Evolutionary conservation across 2,113 vertebrate genomes (phyloP).

Genomic region (Cyanoliseus patagonus): DNA sequence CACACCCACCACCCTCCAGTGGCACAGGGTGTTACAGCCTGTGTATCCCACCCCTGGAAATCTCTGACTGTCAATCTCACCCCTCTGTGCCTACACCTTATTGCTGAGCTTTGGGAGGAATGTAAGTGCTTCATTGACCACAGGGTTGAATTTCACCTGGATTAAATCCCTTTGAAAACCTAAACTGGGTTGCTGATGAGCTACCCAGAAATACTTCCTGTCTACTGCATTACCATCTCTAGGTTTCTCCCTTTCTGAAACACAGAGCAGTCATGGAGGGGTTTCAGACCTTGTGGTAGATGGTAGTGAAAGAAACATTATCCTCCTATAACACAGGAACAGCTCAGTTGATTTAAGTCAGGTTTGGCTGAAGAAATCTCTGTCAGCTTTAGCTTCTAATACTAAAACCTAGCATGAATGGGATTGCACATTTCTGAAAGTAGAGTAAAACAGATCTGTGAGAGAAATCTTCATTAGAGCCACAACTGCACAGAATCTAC

Average conservation of each 20-base stretch:
- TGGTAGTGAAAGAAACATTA: slow-evolving; percentile 13
- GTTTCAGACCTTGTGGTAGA: slow-evolving; percentile 16
- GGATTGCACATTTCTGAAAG: not conserved
- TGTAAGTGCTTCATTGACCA: slow-evolving; percentile 31
- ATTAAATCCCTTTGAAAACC: slow-evolving; percentile 52
- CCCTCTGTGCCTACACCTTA: rapidly evolving
- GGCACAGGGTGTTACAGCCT: not conserved
- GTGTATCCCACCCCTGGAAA: rapidly evolving
- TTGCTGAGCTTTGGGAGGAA: slow-evolving; percentile 13
- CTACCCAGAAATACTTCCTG: slow-evolving; percentile 39
- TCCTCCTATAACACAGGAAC: not conserved
- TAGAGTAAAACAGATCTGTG: not conserved
- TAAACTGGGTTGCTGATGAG: slow-evolving; percentile 44
- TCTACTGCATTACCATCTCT: not conserved
- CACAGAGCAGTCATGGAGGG: not conserved
- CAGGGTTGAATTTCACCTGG: not conserved
- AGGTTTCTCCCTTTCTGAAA: slow-evolving; percentile 18
- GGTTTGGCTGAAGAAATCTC: not conserved
- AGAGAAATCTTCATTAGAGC: not conserved
- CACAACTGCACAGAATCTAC: not conserved
- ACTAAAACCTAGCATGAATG: not conserved
- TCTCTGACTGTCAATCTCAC: not conserved
- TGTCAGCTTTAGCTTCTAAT: not conserved
- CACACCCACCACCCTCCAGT: not conserved
- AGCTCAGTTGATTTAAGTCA: not conserved